These are phyloP conservation scores for Solenopsis fugax DNA, from an alignment of 1,140 invertebrate genomes.

Conservation along the genomic window DNA sequence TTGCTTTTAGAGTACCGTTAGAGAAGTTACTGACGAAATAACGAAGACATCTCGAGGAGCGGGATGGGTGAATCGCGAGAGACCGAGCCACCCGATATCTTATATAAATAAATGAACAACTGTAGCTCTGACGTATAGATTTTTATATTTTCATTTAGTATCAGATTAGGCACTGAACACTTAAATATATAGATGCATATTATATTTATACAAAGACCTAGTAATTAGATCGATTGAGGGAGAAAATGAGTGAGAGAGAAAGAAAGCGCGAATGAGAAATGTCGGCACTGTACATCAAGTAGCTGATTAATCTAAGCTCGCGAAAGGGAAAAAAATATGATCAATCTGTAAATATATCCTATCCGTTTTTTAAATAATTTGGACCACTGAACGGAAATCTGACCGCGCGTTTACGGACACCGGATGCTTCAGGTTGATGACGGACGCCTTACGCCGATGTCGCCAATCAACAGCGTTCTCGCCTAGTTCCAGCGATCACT, in stretches of 20 bases:
- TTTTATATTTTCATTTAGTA: conserved; percentile 69
- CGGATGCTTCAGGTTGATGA: background rate
- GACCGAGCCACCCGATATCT: conserved; percentile 22
- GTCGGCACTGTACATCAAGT: conserved; percentile 8
- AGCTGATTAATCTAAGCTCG: conserved; percentile 24
- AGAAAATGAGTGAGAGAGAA: background rate
- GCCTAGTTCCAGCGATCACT: background rate
- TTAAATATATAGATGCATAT: conserved; percentile 56
- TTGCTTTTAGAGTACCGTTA: background rate
- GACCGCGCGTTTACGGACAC: background rate
- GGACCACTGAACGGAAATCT: background rate
- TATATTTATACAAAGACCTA: conserved; percentile 66
- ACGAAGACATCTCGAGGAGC: background rate
- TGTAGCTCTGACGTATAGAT: conserved; percentile 60
- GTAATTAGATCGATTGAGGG: conserved; percentile 42
- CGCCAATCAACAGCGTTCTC: background rate
- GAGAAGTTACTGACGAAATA: background rate
- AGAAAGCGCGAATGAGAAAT: conserved; percentile 29
- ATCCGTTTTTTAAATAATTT: conserved; percentile 17
- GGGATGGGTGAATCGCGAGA: conserved; percentile 17
- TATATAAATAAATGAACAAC: conserved; percentile 47
- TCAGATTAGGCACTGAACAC: conserved; percentile 59
- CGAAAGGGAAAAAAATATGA: background rate
- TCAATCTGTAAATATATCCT: conserved; percentile 27
- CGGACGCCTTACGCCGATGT: background rate